A percentile compares a stretch with the other conserved stretches of the same genome.
Evolutionary conservation across 1,140 invertebrate genomes (phyloP).

Genomic region (Lordiphosa clarofinis): DNA sequence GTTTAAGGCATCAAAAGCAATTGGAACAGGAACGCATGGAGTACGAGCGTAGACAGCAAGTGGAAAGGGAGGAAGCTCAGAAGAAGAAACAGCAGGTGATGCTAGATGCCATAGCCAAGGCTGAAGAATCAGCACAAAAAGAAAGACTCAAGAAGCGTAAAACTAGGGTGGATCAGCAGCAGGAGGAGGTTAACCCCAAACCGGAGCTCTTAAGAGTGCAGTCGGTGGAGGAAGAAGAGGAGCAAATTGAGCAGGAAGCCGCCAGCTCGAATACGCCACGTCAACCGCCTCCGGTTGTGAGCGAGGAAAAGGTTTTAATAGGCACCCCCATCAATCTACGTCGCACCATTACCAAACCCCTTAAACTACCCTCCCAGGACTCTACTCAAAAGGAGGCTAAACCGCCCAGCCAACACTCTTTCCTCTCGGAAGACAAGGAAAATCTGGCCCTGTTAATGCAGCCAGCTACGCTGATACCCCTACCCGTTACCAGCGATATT

Average conservation of each 20-base stretch:
- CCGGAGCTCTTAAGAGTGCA: constrained; percentile 39
- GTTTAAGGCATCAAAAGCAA: constrained; percentile 82
- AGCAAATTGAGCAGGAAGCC: background rate
- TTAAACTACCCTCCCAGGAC: constrained; percentile 27
- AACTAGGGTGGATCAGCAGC: constrained; percentile 15
- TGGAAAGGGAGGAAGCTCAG: constrained; percentile 82
- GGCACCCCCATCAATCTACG: constrained; percentile 75
- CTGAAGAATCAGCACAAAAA: constrained; percentile 81
- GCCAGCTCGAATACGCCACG: constrained; percentile 20
- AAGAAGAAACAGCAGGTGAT: constrained; percentile 81
- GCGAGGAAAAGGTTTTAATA: constrained; percentile 72
- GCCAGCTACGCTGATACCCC: constrained; percentile 77
- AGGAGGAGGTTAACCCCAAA: constrained; percentile 17
- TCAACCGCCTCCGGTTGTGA: constrained; percentile 22
- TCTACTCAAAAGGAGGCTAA: constrained; percentile 6
- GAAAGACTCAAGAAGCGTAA: constrained; percentile 79
- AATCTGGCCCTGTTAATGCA: constrained; percentile 79
- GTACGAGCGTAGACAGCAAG: constrained; percentile 80
- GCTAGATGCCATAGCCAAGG: constrained; percentile 81
- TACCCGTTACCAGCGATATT: constrained; percentile 72
- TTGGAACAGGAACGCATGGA: constrained; percentile 82
- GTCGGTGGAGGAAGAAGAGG: constrained; percentile 54
- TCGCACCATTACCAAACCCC: constrained; percentile 66
- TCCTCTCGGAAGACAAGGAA: constrained; percentile 43
- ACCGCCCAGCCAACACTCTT: constrained; percentile 1